Conservation (phyloP, 2,113 vertebrate genomes). For the Leptosomus discolor region DNA sequence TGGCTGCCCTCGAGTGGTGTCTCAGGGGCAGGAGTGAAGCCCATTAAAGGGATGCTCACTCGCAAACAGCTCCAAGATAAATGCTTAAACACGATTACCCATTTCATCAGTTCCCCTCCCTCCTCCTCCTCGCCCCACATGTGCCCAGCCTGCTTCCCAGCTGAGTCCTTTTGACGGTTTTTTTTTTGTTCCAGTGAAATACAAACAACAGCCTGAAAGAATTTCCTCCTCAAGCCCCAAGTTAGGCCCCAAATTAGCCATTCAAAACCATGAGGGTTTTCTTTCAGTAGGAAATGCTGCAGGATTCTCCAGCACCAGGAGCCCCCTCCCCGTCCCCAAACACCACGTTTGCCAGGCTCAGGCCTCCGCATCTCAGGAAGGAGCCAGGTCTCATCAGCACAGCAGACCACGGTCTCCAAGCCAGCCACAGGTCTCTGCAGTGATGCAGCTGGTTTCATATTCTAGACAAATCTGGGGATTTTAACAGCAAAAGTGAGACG, state of each 20-base stretch:
- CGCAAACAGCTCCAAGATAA: neutral
- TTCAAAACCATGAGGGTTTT: neutral
- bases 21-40: neutral
- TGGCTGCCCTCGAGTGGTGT: neutral
- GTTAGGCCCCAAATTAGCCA: neutral
- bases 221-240: neutral
- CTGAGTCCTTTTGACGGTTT: neutral
- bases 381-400: neutral
- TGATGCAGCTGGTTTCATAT: neutral
- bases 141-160: neutral
- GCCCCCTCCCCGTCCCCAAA: neutral
- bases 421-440: neutral
- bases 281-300: neutral
- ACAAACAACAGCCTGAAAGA: neutral
- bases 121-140: neutral
- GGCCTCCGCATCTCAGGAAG: neutral
- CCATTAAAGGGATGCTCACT: neutral
- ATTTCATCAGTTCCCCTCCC: neutral
- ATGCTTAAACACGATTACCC: neutral
- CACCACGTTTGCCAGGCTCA: neutral
- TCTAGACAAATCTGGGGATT: neutral
- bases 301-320: neutral
- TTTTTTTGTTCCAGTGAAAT: neutral
- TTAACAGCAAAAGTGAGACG: neutral
- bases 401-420: accelerated